Percentiles rank a stretch among this genome's conserved stretches.
Evolutionary conservation across 2,113 vertebrate species (phyloP).

Genomic region (Recurvirostra avosetta): DNA sequence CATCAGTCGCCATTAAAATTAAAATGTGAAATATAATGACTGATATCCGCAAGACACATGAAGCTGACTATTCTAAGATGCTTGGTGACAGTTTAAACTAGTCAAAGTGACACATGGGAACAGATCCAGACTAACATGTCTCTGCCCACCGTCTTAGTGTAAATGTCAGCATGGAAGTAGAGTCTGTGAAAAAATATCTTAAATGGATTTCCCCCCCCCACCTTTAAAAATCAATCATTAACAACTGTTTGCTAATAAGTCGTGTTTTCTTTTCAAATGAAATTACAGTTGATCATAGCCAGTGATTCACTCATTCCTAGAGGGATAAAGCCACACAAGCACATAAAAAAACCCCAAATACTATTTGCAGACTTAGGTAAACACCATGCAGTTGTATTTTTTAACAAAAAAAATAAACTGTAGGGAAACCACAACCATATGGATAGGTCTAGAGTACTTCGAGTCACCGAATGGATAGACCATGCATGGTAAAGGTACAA

Average conservation of each 20-base stretch:
- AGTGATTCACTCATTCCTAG: background rate
- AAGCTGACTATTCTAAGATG: constrained; percentile 50
- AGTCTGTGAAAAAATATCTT: constrained; percentile 40
- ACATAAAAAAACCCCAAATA: background rate
- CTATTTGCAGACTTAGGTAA: background rate
- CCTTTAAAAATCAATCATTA: constrained; percentile 38
- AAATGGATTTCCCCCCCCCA: background rate
- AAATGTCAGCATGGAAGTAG: constrained; percentile 53
- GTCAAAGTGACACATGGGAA: constrained; percentile 51
- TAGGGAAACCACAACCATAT: background rate
- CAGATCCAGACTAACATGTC: constrained; percentile 36
- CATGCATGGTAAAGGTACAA: background rate
- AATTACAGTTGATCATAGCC: background rate
- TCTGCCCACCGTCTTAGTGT: constrained; percentile 16
- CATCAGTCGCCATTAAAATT: constrained; percentile 68
- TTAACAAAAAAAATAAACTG: background rate
- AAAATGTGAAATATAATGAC: constrained; percentile 64
- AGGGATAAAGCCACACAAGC: background rate
- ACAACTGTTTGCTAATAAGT: constrained; percentile 29
- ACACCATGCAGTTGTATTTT: background rate
- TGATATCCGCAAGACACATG: constrained; percentile 31
- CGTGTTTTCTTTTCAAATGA: background rate
- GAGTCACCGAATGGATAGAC: background rate
- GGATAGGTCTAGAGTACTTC: background rate
- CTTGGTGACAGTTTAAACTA: constrained; percentile 45